These are phyloP conservation scores for Oreortyx pictus DNA, from an alignment of 2,797 vertebrate genomes.

Conservation along the genomic window DNA sequence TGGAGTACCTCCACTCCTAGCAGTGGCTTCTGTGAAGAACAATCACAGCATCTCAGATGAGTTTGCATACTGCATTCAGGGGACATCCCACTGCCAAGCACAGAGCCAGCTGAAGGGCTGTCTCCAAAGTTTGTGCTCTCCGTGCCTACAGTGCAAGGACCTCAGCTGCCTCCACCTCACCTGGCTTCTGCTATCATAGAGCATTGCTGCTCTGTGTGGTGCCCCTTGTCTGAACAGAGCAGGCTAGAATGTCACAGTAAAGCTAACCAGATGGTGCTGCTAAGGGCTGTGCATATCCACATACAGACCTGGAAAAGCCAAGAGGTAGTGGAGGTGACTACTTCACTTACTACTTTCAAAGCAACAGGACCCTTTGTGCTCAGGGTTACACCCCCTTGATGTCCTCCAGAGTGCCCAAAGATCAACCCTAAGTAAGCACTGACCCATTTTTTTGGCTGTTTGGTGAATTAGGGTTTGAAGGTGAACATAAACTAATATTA, in stretches of 20 bases:
- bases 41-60: background rate
- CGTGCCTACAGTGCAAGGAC: background rate
- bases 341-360: background rate
- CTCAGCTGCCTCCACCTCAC: background rate
- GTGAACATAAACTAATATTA: background rate
- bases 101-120: background rate
- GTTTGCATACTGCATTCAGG: background rate
- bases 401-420: background rate
- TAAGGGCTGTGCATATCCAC: background rate
- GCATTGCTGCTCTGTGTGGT: background rate
- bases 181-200: background rate
- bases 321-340: background rate
- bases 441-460: background rate
- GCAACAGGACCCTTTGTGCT: rapidly evolving
- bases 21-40: background rate
- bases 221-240: background rate
- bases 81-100: background rate
- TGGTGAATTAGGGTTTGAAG: background rate
- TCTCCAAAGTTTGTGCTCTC: background rate
- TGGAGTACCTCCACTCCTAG: background rate
- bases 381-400: background rate
- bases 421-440: background rate
- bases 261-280: background rate
- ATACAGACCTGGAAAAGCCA: background rate
- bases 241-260: background rate